A percentile compares a stretch with the other conserved stretches of the same genome.
Evolutionary conservation across 2,113 vertebrate species (phyloP).

Genomic region (Callaeas wilsoni): DNA sequence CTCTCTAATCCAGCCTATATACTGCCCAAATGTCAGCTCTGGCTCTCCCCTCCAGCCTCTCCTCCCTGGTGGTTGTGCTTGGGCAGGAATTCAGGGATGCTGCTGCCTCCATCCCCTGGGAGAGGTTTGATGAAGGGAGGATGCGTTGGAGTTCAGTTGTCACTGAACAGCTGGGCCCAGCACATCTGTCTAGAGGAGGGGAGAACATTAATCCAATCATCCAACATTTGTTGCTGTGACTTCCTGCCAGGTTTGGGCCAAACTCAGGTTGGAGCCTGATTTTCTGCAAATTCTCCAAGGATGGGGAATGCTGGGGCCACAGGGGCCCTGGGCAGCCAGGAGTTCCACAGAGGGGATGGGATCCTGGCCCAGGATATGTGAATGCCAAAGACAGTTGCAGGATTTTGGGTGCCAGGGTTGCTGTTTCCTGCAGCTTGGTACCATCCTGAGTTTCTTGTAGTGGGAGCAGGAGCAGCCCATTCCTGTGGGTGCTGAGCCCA

Average conservation of each 20-base stretch:
- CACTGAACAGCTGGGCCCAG: background rate
- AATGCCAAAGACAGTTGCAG: background rate
- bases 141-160: background rate
- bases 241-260: background rate
- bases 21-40: background rate
- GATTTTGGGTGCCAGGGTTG: background rate
- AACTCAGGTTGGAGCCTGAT: background rate
- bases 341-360: fast-evolving
- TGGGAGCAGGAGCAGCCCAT: background rate
- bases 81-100: background rate
- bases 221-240: background rate
- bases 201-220: background rate
- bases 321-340: background rate
- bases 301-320: background rate
- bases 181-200: background rate
- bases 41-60: background rate
- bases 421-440: background rate
- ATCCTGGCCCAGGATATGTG: background rate
- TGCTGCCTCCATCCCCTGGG: background rate
- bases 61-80: background rate
- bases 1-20: background rate
- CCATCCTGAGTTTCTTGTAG: background rate
- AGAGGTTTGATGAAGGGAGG: background rate
- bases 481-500: background rate
- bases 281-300: background rate